phyloP scores from a whole-genome alignment of 2,113 vertebrate genomes.

The Prunella himalayana region DNA sequence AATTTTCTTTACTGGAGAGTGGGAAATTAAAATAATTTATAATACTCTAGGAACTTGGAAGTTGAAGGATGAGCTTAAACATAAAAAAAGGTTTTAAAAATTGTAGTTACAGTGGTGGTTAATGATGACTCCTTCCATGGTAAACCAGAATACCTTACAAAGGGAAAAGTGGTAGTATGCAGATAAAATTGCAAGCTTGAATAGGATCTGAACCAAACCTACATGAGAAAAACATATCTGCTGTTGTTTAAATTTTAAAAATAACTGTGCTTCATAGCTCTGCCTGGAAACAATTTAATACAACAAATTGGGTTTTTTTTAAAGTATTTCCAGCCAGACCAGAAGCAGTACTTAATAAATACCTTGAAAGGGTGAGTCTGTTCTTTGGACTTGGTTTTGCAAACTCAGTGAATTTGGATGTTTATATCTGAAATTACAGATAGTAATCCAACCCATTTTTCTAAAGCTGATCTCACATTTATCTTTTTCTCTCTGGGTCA shows the following conservation, averaged over 20 bases:
- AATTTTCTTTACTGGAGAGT: not conserved
- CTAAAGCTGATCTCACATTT: not conserved
- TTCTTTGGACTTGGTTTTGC: not conserved
- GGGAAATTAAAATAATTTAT: not conserved
- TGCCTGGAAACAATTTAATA: conserved; percentile 54
- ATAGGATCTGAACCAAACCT: not conserved
- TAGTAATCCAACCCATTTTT: not conserved
- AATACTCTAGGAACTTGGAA: not conserved
- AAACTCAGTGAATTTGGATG: not conserved
- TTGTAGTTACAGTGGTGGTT: not conserved
- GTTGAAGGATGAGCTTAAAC: not conserved
- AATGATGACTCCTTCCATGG: not conserved
- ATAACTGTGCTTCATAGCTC: not conserved
- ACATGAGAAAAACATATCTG: not conserved
- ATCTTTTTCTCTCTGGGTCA: not conserved
- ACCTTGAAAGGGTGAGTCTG: not conserved
- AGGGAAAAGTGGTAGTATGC: not conserved
- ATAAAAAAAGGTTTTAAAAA: not conserved
- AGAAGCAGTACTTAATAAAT: conserved; percentile 26
- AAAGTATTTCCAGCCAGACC: not conserved
- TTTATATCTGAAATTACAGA: not conserved
- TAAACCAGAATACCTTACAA: not conserved
- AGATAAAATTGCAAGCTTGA: conserved; percentile 43
- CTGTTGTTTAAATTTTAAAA: conserved; percentile 21
- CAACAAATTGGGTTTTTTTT: not conserved